Base-by-base conservation (phyloP, 2,113 vertebrate genomes). In the Tragulus kanchil region DNA sequence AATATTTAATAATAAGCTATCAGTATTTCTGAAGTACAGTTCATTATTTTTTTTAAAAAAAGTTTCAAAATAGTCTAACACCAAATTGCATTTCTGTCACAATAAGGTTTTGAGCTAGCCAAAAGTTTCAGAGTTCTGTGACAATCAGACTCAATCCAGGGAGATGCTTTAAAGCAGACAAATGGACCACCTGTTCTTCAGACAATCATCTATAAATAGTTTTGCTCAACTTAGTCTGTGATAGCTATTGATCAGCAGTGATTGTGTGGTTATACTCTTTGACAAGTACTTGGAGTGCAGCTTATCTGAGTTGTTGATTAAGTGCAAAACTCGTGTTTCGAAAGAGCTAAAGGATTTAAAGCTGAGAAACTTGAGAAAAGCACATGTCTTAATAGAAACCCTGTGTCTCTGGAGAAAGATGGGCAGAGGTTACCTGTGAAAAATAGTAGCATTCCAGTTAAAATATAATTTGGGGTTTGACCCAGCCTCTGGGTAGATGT, bases 341-440 rank as follows among this genome's bases (percentile, higher is more conserved):
- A 61, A 96, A 65, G 25, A 56, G 21, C 48, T 85, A 52, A 59
- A 88, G 87, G 12, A 75, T 90, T 95, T 92, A 64, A 88, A 84
- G 28, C 62, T 62, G 16, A 96, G 52, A 21, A 56, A 11, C 15
- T 94, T 4, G 10, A 85, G 73, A 89, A 83, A 87, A 17, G 89
- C 61, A 15, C 25, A 25, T 71, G 28, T 52, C 42, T 56, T 54
- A 64, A 61, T 90, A 90, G 19, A 81, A 85, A 81, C 7, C 2
- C 1, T 84, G 7, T 62, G 16, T 64, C 16, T 89, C 28, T 62
- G 16, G 4, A 48, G 69, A 16, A 75, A 75, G 25, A 54, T 21
- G n/a, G 15, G 10, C 9, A 81, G 64, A 81, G 4, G 3, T 16
- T 91, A 56, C 9, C 42, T 79, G 21, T 67, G 48, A 36, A n/a